phyloP scores from a whole-genome alignment of 1,140 invertebrate species.

The Drosophila lacteicornis region DNA sequence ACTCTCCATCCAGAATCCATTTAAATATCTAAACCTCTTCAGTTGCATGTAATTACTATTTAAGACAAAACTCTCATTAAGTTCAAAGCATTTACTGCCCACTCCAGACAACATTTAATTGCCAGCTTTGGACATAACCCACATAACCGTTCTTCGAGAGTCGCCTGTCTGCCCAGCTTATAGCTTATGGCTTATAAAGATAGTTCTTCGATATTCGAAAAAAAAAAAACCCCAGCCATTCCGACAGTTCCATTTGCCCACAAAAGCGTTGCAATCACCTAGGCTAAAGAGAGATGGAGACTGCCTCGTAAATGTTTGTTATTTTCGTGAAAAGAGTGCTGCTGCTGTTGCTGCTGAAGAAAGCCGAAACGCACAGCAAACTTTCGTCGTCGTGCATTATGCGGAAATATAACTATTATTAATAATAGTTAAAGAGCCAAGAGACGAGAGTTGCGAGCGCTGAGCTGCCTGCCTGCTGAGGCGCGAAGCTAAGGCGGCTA shows the following conservation, averaged over 20 bases:
- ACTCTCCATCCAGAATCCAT: not conserved
- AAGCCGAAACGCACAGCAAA: constrained; percentile 62
- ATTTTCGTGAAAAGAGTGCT: constrained; percentile 35
- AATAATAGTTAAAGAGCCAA: constrained; percentile 68
- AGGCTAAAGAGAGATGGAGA: constrained; percentile 44
- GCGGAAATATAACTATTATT: constrained; percentile 73
- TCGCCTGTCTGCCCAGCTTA: constrained; percentile 9
- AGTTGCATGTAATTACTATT: not conserved
- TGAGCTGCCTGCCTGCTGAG: constrained; percentile 49
- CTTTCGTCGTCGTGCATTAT: constrained; percentile 76
- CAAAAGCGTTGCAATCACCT: constrained; percentile 76
- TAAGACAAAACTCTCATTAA: not conserved
- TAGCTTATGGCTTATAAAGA: constrained; percentile 13
- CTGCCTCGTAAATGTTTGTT: constrained; percentile 51
- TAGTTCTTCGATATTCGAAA: constrained; percentile 9
- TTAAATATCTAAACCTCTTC: not conserved
- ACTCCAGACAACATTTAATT: constrained; percentile 23
- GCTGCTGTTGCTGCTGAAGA: constrained; percentile 40
- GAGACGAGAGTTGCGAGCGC: not conserved
- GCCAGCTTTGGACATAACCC: constrained; percentile 4
- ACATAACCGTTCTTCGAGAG: constrained; percentile 20
- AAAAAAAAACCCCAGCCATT: not conserved
- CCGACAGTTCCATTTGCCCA: constrained; percentile 71
- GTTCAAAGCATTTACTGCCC: constrained; percentile 1
- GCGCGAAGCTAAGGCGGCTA: constrained; percentile 51